These are phyloP conservation scores for Pimpla rufipes DNA, from an alignment of 2,888 invertebrate genomes.

Conservation along the genomic window DNA sequence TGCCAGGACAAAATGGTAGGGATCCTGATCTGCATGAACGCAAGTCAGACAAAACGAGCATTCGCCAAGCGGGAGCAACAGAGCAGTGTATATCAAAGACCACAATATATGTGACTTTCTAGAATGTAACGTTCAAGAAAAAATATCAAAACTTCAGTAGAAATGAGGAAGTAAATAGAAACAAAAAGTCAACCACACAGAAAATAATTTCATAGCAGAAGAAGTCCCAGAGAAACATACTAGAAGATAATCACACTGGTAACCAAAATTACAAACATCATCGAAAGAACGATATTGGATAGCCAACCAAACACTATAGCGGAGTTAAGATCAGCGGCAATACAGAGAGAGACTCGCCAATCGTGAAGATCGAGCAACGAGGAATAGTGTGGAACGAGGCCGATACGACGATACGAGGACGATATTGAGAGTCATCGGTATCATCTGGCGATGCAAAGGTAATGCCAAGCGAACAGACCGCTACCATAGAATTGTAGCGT, in stretches of 20 bases:
- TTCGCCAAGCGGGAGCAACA: too few relatives aligned
- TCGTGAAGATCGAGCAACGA: background rate
- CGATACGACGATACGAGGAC: background rate
- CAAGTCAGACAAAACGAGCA: too few relatives aligned
- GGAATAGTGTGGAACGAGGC: background rate
- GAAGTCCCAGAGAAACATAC: background rate
- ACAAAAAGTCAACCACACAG: background rate
- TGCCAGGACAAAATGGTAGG: too few relatives aligned
- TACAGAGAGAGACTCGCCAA: background rate
- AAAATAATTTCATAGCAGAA: background rate
- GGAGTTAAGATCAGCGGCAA: background rate
- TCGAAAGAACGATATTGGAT: too few relatives aligned
- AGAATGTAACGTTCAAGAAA: background rate
- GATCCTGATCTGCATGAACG: too few relatives aligned
- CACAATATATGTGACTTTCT: background rate
- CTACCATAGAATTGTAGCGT: background rate
- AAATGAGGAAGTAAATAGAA: background rate
- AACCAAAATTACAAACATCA: too few relatives aligned
- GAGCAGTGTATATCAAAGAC: background rate
- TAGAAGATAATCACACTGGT: too few relatives aligned
- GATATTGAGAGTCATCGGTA: background rate
- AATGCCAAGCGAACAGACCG: background rate
- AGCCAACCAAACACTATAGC: too few relatives aligned
- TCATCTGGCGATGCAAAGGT: background rate
- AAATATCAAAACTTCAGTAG: background rate